These are phyloP conservation scores for Phyllostomus hastatus DNA, from an alignment of 2,113 vertebrate species.

Conservation along the genomic window DNA sequence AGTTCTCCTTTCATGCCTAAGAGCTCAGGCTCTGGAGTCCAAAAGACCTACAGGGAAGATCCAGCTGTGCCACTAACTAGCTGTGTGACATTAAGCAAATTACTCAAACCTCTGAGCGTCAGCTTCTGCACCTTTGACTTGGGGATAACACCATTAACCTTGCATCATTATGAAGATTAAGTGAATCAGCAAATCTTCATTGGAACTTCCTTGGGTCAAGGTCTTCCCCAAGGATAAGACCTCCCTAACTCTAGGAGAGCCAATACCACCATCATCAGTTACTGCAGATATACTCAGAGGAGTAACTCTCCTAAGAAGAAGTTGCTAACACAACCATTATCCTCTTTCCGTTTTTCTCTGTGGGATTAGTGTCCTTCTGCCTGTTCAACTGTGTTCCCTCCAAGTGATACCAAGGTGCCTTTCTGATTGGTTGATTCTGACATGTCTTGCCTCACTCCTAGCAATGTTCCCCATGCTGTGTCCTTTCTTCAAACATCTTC, in stretches of 20 bases:
- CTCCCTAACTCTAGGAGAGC: background rate
- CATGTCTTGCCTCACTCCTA: background rate
- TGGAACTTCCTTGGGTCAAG: background rate
- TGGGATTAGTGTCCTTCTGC: background rate
- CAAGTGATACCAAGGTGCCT: background rate
- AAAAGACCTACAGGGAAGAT: background rate
- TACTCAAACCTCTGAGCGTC: background rate
- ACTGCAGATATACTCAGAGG: background rate
- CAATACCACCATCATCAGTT: background rate
- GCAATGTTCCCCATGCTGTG: background rate
- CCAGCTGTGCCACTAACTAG: background rate
- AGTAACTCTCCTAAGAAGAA: background rate
- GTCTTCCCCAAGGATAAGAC: background rate
- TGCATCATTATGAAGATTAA: background rate
- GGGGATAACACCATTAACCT: background rate
- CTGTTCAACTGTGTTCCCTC: background rate
- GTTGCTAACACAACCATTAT: background rate
- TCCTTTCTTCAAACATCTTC: conserved; percentile 24
- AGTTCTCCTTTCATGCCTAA: background rate
- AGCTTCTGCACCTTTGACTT: background rate
- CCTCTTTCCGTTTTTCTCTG: background rate
- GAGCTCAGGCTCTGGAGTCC: background rate
- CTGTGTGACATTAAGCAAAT: background rate
- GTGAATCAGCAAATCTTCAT: background rate
- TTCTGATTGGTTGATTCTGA: background rate